Base-by-base conservation (phyloP, 2,888 invertebrate genomes). In the Nomada fabriciana region DNA sequence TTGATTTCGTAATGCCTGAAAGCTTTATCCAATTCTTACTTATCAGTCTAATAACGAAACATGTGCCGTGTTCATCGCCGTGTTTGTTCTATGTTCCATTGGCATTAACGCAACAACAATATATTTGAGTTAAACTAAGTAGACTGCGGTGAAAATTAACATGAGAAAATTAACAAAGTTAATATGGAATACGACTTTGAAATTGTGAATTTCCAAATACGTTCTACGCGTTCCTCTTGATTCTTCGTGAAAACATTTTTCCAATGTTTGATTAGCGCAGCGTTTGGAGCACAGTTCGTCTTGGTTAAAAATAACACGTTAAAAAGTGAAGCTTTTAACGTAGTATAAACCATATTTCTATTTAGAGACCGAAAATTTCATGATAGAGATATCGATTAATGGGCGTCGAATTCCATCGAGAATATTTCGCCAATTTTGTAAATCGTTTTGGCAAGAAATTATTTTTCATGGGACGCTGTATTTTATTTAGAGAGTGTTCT, bases 321-420 rank as follows among this genome's bases (percentile, higher is more conserved):
- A 36, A 53, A 67, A 68, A 68, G 5, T 36, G 42, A 18, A 23
- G 23, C 42, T 68, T 68, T 68, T 42, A 55, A 55, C 55, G 67
- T 18, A 18, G 11, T 20, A 36, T 55, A 68, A 55, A 68, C 42
- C 42, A 9, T 42, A 42, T 4, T 67, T 42, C 11, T 55, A 42
- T 20, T 42, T 23, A 23, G 2, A 68, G 10, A 15, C 1, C 1
- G 5, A 1, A 23, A 20, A 23, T 68, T 53, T 23, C 42, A 2
- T 42, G 18, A 23, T 63, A 15, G 4, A 7, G 10, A 42, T 42
- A 53, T 29, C 36, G 15, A 15, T 36, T 23, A 65, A 29, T 9
- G 7, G 25, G 7, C 25, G 7, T 9, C 10, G 2, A 2, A 36
- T 68, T 18, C 42, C 15, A 4, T 23, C 9, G 5, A 13, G 10